phyloP scores from a whole-genome alignment of 2,888 invertebrate genomes.

The Chrysolina haemoptera region DNA sequence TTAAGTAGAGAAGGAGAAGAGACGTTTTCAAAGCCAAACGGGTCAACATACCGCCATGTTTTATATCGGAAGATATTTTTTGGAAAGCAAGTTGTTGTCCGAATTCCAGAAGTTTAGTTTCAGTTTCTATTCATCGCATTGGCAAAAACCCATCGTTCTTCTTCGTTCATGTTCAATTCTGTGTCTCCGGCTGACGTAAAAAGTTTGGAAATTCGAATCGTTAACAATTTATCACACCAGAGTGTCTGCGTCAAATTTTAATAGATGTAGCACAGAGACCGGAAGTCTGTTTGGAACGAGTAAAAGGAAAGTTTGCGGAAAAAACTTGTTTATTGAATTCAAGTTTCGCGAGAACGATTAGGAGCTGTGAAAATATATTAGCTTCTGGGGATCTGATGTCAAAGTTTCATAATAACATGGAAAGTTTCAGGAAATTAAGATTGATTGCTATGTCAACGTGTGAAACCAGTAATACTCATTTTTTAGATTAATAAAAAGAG shows the following conservation, averaged over 20 bases:
- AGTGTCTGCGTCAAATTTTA: constrained; percentile 33
- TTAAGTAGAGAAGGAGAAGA: no score
- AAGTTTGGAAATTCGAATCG: constrained; percentile 30
- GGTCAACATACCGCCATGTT: not conserved
- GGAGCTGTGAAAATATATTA: constrained; percentile 32
- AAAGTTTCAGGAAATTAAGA: constrained; percentile 14
- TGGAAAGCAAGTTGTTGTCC: not conserved
- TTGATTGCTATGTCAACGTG: constrained; percentile 5
- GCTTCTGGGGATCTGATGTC: constrained; percentile 16
- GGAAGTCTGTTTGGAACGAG: not conserved
- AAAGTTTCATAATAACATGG: constrained; percentile 29
- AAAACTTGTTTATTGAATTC: constrained; percentile 34
- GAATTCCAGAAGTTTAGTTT: not conserved
- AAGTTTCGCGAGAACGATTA: constrained; percentile 28
- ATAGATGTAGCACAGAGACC: constrained; percentile 23
- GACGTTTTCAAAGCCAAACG: not conserved
- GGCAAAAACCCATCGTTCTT: constrained; percentile 15
- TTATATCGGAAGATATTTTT: not conserved
- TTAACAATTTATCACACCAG: constrained; percentile 39
- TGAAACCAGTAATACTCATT: no score
- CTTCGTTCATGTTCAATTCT: constrained; percentile 20
- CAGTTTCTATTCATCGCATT: not conserved
- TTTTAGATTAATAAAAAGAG: no score
- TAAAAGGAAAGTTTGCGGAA: constrained; percentile 8
- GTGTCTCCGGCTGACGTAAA: constrained; percentile 22